These are phyloP conservation scores for Harpagifer antarcticus DNA, from an alignment of 2,797 vertebrate genomes.

Conservation along the genomic window DNA sequence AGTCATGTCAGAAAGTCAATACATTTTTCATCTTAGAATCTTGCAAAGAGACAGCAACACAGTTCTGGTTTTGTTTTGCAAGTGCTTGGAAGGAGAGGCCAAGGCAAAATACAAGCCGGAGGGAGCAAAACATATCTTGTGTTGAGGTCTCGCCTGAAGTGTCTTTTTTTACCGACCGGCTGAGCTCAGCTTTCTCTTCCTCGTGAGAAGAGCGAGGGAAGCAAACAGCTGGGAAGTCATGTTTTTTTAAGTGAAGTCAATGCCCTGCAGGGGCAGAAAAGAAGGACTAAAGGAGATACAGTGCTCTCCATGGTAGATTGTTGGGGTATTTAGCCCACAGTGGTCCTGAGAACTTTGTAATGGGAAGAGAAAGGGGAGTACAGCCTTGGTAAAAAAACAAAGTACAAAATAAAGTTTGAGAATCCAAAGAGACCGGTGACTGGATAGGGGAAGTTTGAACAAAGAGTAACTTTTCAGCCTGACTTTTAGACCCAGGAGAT, in stretches of 20 bases:
- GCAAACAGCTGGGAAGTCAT: slow-evolving; percentile 78
- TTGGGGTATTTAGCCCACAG: slow-evolving; percentile 39
- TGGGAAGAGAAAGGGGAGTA: slow-evolving; percentile 3
- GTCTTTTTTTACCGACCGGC: slow-evolving; percentile 66
- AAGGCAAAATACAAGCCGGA: slow-evolving; percentile 71
- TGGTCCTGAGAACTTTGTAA: slow-evolving; percentile 32
- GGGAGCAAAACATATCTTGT: slow-evolving; percentile 64
- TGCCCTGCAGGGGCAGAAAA: slow-evolving; percentile 72
- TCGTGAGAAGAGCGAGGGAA: slow-evolving; percentile 76
- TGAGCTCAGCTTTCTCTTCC: slow-evolving; percentile 75
- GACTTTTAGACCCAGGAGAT: slow-evolving; percentile 11
- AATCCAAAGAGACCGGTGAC: slow-evolving; percentile 14
- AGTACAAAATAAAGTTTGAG: slow-evolving; percentile 38
- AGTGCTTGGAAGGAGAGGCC: slow-evolving; percentile 65
- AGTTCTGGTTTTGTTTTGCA: slow-evolving; percentile 63
- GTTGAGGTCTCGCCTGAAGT: slow-evolving; percentile 60
- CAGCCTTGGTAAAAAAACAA: slow-evolving; percentile 30
- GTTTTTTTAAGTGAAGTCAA: slow-evolving; percentile 80
- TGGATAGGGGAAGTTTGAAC: background rate
- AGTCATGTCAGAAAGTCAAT: slow-evolving; percentile 11
- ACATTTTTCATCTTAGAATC: slow-evolving; percentile 16
- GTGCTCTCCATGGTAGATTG: slow-evolving; percentile 45
- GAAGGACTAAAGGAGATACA: slow-evolving; percentile 70
- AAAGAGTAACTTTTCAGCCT: slow-evolving; percentile 20
- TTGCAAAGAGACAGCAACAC: slow-evolving; percentile 41